These are phyloP conservation scores for Nothobranchius furzeri DNA, from an alignment of 2,113 vertebrate genomes.

Conservation along the genomic window DNA sequence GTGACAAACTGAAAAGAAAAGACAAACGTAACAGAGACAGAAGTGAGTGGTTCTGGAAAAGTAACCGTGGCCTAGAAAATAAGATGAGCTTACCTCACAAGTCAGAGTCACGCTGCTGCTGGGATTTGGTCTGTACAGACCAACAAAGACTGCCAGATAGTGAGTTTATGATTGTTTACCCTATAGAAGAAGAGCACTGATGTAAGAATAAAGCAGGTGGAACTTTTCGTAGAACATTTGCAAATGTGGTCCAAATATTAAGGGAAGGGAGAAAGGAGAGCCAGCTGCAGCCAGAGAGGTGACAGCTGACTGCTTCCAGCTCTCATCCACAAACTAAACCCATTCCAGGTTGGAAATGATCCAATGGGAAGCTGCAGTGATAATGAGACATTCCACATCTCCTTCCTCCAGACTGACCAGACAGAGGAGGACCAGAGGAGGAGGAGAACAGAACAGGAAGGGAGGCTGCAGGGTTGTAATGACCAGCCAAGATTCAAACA, in stretches of 20 bases:
- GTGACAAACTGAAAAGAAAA: background rate
- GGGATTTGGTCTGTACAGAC: too few species aligned
- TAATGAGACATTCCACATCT: slow-evolving; percentile 68
- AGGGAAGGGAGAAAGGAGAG: slow-evolving; percentile 5
- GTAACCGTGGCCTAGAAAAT: too few species aligned
- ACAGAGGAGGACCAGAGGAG: slow-evolving; percentile 12
- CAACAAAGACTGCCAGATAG: too few species aligned
- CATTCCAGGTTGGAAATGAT: slow-evolving; percentile 56
- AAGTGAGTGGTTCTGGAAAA: too few species aligned
- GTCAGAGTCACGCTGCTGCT: too few species aligned
- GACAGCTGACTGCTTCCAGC: slow-evolving; percentile 53
- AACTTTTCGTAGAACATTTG: background rate
- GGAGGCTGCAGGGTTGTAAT: slow-evolving; percentile 41
- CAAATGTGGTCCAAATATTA: background rate
- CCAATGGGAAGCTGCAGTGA: slow-evolving; percentile 61
- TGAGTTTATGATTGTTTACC: too few species aligned
- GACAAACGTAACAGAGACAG: too few species aligned
- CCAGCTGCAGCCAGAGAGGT: slow-evolving; percentile 32
- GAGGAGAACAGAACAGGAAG: slow-evolving; percentile 15
- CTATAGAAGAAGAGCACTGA: too few species aligned
- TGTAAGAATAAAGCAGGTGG: too few species aligned
- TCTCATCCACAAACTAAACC: slow-evolving; percentile 48
- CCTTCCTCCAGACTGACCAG: slow-evolving; percentile 43
- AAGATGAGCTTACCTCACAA: too few species aligned
- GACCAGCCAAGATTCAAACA: slow-evolving; percentile 41